These are phyloP conservation scores for Spheniscus humboldti DNA, from an alignment of 2,797 vertebrate genomes.

Conservation along the genomic window DNA sequence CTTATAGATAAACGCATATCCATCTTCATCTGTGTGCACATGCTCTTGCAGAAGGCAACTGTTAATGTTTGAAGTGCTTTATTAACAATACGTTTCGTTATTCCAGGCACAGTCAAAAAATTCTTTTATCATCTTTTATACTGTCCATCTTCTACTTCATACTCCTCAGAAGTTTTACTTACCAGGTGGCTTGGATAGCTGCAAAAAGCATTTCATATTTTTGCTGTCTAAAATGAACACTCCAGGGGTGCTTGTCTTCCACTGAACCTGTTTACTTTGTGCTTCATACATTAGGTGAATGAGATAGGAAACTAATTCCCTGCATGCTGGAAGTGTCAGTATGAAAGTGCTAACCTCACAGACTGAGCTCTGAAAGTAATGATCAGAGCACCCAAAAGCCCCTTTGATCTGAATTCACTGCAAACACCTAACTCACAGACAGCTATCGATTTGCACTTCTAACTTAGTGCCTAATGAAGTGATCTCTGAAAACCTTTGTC, in stretches of 20 bases:
- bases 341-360: conserved; percentile 36
- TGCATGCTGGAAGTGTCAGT: not conserved
- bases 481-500: conserved; percentile 58
- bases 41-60: not conserved
- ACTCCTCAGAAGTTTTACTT: not conserved
- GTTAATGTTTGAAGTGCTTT: not conserved
- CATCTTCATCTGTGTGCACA: not conserved
- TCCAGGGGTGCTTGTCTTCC: not conserved
- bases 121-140: not conserved
- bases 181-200: not conserved
- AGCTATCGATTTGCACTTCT: conserved; percentile 42
- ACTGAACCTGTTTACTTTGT: conserved; percentile 49
- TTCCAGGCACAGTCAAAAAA: not conserved
- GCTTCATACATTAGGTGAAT: conserved; percentile 18
- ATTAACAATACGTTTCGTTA: not conserved
- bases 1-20: not conserved
- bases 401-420: conserved; percentile 66
- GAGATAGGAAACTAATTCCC: conserved; percentile 35
- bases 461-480: conserved; percentile 64
- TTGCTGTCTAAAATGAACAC: not conserved
- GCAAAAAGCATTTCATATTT: not conserved
- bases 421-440: conserved; percentile 39
- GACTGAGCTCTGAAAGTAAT: conserved; percentile 24
- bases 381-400: conserved; percentile 39
- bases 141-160: not conserved